Evolutionary conservation across 2,888 invertebrate genomes (phyloP).

Genomic region (Hypselothyrea guttata): DNA sequence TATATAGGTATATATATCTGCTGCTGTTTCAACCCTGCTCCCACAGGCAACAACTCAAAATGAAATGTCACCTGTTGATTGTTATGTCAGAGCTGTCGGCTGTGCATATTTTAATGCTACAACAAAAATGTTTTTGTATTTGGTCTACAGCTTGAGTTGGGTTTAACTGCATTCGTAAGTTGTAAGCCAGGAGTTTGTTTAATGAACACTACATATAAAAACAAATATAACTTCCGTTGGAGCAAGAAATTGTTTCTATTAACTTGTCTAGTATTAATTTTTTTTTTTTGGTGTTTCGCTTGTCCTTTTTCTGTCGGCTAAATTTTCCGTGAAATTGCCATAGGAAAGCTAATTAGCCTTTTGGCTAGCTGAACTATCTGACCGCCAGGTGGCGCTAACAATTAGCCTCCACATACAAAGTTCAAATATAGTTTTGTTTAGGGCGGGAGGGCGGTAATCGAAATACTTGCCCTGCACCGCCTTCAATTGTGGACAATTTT

Average conservation of each 20-base stretch:
- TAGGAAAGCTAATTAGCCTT: conserved; percentile 64
- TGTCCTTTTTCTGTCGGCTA: conserved; percentile 49
- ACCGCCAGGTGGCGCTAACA: conserved; percentile 55
- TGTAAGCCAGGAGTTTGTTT: conserved; percentile 19
- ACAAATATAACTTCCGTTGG: conserved; percentile 11
- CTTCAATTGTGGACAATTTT: conserved; percentile 23
- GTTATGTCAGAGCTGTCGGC: conserved; percentile 42
- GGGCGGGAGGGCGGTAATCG: neutral
- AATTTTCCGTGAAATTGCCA: conserved; percentile 73
- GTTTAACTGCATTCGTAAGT: conserved; percentile 13
- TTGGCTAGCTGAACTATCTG: conserved; percentile 59
- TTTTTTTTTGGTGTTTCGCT: neutral
- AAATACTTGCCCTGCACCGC: conserved; percentile 5
- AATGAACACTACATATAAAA: conserved; percentile 30
- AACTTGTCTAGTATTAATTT: neutral
- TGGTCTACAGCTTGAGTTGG: conserved; percentile 26
- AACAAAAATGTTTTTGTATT: conserved; percentile 18
- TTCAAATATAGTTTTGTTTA: conserved; percentile 26
- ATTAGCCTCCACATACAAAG: conserved; percentile 35
- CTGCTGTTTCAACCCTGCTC: conserved; percentile 24
- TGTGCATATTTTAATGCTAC: conserved; percentile 53
- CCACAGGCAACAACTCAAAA: conserved; percentile 18
- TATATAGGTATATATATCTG: conserved; percentile 2
- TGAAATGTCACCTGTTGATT: conserved; percentile 66
- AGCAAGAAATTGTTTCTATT: conserved; percentile 7